Evolutionary conservation across 2,888 invertebrate species (phyloP).

Genomic region (Phalangium opilio): DNA sequence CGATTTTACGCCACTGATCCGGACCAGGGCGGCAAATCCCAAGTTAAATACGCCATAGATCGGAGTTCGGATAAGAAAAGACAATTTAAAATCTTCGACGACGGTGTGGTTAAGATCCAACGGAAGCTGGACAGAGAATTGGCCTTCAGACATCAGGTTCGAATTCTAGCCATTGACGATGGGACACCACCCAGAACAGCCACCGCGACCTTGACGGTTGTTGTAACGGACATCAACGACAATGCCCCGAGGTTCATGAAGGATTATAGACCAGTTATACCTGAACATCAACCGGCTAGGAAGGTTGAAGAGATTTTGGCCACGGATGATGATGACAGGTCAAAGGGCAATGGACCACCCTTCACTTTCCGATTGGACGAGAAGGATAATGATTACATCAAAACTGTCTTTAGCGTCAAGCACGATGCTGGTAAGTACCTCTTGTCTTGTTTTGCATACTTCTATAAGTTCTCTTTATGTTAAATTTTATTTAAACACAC

Average conservation of each 20-base stretch:
- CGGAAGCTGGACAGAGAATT: constrained; percentile 83
- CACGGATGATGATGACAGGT: constrained; percentile 83
- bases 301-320: constrained; percentile 85
- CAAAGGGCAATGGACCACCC: constrained; percentile 90
- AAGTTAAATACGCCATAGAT: constrained; percentile 59
- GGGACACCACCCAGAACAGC: constrained; percentile 77
- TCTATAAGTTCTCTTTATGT: no score
- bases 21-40: constrained; percentile 49
- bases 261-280: constrained; percentile 79
- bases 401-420: constrained; percentile 87
- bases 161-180: constrained; percentile 87
- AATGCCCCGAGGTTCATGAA: constrained; percentile 77
- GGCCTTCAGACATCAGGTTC: constrained; percentile 86
- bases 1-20: constrained; percentile 91
- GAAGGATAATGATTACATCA: constrained; percentile 79
- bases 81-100: constrained; percentile 85
- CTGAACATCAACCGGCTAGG: constrained; percentile 78
- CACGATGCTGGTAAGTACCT: constrained; percentile 72
- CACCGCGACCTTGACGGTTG: constrained; percentile 80
- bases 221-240: constrained; percentile 88
- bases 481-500: no score
- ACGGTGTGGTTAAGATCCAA: constrained; percentile 87
- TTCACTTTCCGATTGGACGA: constrained; percentile 87
- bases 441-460: background rate
- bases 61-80: constrained; percentile 79